Evolutionary conservation across 2,113 vertebrate genomes (phyloP).

Genomic region (Rafetus swinhoei): DNA sequence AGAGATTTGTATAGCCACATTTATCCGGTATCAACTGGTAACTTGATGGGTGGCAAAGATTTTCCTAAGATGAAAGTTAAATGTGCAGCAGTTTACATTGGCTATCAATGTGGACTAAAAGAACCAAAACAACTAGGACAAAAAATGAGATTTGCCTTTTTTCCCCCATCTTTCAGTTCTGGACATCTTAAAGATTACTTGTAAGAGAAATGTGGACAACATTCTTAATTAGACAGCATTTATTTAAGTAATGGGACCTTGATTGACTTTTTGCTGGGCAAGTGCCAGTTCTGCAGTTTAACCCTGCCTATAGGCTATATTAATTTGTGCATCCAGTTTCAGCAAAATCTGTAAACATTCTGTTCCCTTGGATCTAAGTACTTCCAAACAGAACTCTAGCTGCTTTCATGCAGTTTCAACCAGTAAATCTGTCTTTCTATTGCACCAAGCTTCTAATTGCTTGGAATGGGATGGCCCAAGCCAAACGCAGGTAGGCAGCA

Average conservation of each 20-base stretch:
- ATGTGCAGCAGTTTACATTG: not conserved
- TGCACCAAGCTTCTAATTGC: not conserved
- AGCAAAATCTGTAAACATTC: not conserved
- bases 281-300: accelerated
- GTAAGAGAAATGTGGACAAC: not conserved
- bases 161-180: not conserved
- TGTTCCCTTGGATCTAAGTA: not conserved
- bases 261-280: not conserved
- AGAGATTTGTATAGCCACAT: slow-evolving; percentile 29
- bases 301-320: not conserved
- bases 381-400: accelerated
- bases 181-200: not conserved
- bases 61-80: not conserved
- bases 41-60: not conserved
- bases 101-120: not conserved
- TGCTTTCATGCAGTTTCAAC: not conserved
- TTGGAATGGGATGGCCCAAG: not conserved
- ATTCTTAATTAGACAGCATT: not conserved
- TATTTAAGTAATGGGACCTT: not conserved
- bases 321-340: not conserved
- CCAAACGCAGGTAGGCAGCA: not conserved
- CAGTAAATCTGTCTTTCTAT: not conserved
- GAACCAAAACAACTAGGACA: not conserved
- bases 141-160: not conserved
- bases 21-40: not conserved